These are phyloP conservation scores for Zygogramma bicolorata DNA, from an alignment of 2,888 invertebrate genomes.

Conservation along the genomic window DNA sequence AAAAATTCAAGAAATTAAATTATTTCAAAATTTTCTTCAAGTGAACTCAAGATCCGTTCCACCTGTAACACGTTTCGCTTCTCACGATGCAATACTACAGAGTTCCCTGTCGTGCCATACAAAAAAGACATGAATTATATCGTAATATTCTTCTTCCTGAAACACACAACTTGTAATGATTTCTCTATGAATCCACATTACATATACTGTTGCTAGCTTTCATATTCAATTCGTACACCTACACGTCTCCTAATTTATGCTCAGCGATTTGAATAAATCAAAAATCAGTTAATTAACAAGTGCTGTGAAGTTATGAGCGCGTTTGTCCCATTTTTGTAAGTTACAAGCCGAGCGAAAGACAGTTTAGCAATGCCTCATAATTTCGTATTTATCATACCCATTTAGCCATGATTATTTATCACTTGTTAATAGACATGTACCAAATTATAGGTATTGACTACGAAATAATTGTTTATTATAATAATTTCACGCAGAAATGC, in stretches of 20 bases:
- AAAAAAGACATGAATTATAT: not conserved
- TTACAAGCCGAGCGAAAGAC: slow-evolving; percentile 25
- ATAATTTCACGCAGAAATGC: slow-evolving; percentile 14
- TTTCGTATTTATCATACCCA: slow-evolving; percentile 23
- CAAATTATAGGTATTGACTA: slow-evolving; percentile 38
- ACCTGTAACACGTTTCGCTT: no score
- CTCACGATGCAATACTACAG: no score
- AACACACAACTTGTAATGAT: not conserved
- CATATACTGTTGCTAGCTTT: slow-evolving; percentile 23
- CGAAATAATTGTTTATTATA: slow-evolving; percentile 23
- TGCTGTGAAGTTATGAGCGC: slow-evolving; percentile 32
- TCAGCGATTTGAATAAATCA: slow-evolving; percentile 45
- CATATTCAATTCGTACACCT: slow-evolving; percentile 35
- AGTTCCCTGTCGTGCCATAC: no score
- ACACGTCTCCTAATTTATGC: slow-evolving; percentile 42
- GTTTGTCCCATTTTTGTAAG: slow-evolving; percentile 44
- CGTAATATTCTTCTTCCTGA: not conserved
- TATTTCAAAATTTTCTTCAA: no score
- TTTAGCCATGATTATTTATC: slow-evolving; percentile 35
- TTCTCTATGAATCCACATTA: slow-evolving; percentile 8
- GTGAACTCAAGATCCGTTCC: no score
- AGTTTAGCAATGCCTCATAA: slow-evolving; percentile 27
- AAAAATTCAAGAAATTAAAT: no score
- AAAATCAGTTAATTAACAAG: slow-evolving; percentile 46
- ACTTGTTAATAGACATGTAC: slow-evolving; percentile 34